phyloP scores from a whole-genome alignment of 2,113 vertebrate genomes.

The Pardalotus punctatus region DNA sequence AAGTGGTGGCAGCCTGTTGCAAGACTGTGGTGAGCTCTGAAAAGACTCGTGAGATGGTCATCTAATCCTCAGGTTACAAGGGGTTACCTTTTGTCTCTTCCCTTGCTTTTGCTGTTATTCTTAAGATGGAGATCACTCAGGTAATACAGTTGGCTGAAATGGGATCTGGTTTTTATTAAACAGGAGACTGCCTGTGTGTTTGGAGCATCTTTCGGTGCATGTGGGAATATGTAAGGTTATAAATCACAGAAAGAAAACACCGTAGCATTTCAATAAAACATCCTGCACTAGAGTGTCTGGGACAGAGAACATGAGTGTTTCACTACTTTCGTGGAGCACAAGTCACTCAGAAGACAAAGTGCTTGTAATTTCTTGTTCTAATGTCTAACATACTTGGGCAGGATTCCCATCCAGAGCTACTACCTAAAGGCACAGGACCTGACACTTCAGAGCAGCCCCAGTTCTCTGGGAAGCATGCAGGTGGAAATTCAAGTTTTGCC shows the following conservation, averaged over 20 bases:
- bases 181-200: neutral
- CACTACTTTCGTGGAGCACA: neutral
- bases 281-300: slow-evolving; percentile 26
- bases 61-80: neutral
- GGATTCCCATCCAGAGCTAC: neutral
- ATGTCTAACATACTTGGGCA: neutral
- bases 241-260: slow-evolving; percentile 36
- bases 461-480: neutral
- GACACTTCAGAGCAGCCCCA: neutral
- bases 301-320: slow-evolving; percentile 46
- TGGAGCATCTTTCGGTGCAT: neutral
- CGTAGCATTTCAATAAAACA: neutral
- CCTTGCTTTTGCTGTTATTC: neutral
- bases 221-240: slow-evolving; percentile 4
- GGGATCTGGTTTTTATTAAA: slow-evolving; percentile 22
- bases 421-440: neutral
- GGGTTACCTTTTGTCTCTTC: neutral
- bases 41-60: neutral
- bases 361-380: slow-evolving; percentile 28
- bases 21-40: neutral
- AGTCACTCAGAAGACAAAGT: slow-evolving; percentile 30
- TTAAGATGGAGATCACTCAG: neutral
- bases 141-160: slow-evolving; percentile 3
- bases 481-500: neutral
- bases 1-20: neutral